Conservation (phyloP, 2,113 vertebrate genomes). For the Scatophagus argus region DNA sequence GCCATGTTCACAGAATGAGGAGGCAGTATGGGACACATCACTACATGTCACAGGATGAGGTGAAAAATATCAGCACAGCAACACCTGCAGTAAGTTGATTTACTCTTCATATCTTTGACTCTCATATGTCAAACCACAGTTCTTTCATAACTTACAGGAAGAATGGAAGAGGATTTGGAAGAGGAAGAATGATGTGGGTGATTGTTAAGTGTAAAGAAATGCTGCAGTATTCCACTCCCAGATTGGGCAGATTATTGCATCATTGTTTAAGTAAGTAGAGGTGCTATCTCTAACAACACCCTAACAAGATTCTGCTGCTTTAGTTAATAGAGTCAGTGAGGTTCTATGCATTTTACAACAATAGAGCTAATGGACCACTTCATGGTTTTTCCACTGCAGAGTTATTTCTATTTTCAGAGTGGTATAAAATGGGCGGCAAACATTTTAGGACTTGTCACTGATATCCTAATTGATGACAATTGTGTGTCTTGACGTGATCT, state of each 20-base stretch:
- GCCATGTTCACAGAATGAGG: slow-evolving; percentile 18
- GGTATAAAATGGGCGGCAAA: not conserved
- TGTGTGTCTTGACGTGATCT: too few species aligned
- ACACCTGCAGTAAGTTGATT: slow-evolving; percentile 35
- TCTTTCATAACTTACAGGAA: slow-evolving; percentile 14
- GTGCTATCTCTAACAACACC: slow-evolving; percentile 9
- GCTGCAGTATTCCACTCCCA: slow-evolving; percentile 1
- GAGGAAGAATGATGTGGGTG: not conserved
- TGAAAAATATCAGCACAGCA: slow-evolving; percentile 57
- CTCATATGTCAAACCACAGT: slow-evolving; percentile 33
- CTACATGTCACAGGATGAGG: slow-evolving; percentile 48
- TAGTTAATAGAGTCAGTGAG: slow-evolving; percentile 18
- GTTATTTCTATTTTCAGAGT: slow-evolving; percentile 1
- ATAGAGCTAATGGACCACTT: not conserved
- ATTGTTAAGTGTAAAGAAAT: slow-evolving; percentile 14
- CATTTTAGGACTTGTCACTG: not conserved
- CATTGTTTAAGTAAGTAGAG: slow-evolving; percentile 15
- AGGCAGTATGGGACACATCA: slow-evolving; percentile 24
- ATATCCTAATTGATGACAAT: not conserved
- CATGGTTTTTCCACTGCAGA: not conserved
- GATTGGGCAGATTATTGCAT: not conserved
- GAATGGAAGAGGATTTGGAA: not conserved
- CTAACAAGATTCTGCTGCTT: slow-evolving; percentile 5
- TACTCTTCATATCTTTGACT: slow-evolving; percentile 9
- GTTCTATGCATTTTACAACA: slow-evolving; percentile 20